These are phyloP conservation scores for Leucania comma DNA, from an alignment of 2,888 invertebrate species.

Conservation along the genomic window DNA sequence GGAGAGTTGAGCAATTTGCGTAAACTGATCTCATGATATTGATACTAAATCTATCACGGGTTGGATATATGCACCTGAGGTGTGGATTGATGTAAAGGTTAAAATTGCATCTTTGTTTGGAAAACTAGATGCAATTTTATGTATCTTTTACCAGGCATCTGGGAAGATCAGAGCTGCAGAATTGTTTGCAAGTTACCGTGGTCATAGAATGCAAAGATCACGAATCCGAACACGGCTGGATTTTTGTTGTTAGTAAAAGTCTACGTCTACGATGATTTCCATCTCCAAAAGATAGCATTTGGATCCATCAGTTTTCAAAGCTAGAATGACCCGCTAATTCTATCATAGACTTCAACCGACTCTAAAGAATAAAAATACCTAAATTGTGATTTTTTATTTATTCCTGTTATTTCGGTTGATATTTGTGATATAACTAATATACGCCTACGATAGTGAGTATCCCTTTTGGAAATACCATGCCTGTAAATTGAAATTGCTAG, in stretches of 20 bases:
- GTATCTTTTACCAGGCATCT: background rate
- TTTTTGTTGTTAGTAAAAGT: no score
- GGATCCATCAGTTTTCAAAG: background rate
- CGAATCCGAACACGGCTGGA: no score
- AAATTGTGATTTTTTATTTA: no score
- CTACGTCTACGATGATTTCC: no score
- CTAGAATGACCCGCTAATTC: background rate
- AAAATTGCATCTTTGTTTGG: background rate
- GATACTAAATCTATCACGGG: constrained; percentile 28
- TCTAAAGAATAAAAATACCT: background rate
- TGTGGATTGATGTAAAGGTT: constrained; percentile 36
- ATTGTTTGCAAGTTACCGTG: no score
- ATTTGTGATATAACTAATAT: no score
- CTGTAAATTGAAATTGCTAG: background rate
- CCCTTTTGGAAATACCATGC: background rate
- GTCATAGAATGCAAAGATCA: no score
- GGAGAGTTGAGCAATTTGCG: constrained; percentile 45
- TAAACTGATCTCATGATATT: constrained; percentile 44
- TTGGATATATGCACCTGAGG: constrained; percentile 9
- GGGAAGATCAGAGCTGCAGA: background rate
- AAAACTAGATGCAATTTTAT: background rate
- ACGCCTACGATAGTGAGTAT: background rate
- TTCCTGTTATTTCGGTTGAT: no score
- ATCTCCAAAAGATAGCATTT: no score
- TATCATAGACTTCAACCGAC: background rate